These are phyloP conservation scores for Drosophila falleni DNA, from an alignment of 2,888 invertebrate species.

Conservation along the genomic window DNA sequence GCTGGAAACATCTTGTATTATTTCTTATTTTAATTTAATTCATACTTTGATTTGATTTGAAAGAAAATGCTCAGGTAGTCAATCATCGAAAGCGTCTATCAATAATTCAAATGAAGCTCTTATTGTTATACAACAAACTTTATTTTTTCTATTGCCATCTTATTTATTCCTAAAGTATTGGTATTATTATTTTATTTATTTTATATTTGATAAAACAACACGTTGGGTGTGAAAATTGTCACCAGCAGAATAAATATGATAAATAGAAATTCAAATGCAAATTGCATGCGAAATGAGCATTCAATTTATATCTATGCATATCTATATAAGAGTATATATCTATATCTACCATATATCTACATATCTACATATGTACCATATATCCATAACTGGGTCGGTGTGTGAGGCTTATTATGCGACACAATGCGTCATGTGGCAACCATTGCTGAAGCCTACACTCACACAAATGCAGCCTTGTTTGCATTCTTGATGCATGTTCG, in stretches of 20 bases:
- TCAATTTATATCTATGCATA: conserved; percentile 8
- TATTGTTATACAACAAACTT: too few relatives aligned
- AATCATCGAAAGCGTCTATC: not conserved
- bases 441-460: conserved; percentile 18
- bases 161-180: not conserved
- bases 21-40: not conserved
- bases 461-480: conserved; percentile 39
- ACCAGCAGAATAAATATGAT: conserved; percentile 1
- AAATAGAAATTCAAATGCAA: conserved; percentile 53
- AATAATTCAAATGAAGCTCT: not conserved
- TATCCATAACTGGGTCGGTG: conserved; percentile 14
- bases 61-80: not conserved
- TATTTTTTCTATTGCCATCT: not conserved
- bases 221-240: not conserved
- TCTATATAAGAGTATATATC: not conserved
- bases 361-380: conserved; percentile 12
- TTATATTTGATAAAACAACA: not conserved
- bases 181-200: not conserved
- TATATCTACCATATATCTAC: conserved; percentile 14
- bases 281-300: conserved; percentile 53
- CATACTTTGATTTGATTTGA: conserved; percentile 12
- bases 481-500: conserved; percentile 50
- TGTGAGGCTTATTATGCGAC: conserved; percentile 47
- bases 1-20: not conserved
- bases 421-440: conserved; percentile 23